Base-by-base conservation (phyloP, 1,140 invertebrate species). In the Dendrolimus punctatus region DNA sequence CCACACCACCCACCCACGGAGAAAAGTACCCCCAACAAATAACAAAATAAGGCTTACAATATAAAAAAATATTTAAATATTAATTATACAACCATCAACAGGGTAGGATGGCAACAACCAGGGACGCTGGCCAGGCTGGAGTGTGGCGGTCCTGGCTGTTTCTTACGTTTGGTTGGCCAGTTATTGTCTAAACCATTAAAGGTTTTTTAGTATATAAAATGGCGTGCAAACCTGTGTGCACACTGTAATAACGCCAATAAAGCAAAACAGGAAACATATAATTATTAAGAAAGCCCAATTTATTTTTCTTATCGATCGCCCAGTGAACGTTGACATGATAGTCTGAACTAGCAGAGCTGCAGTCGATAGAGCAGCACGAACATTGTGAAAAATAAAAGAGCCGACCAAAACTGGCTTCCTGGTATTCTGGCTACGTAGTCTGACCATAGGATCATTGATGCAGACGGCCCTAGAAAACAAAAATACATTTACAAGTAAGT, bases 381-480 rank as follows among this genome's bases (percentile, higher is more conserved):
- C 4, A 83, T 42, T 4, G 73, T 78, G 46, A 82, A 83, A 60
- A 85, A 85, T n/a, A 82, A 50, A 5, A 85, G 49, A 4, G 64
- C 63, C 0, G 82, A 77, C 82, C 82, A 85, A 54, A 85, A 81
- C 51, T 85, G 82, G 50, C 78, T 85, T 36, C 82, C 82, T 0
- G 80, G 80, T 51, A 78, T 53, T 43, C 80, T 63, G 0, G 78
- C 66, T 7, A 71, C 76, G 41, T 58, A 77, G 58, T 85, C 82
- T 0, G 80, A 68, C 82, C 82, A 85, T 7, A 85, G 48, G 5
- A 83, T 66, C 36, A 82, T 66, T 3, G 82, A 71, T 4, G 78
- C 59, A 0, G 77, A 68, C 0, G 80, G 44, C 6, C 80, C 82
- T 85, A 59, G 4, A 65, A 68, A 8, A 44, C 6, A n/a, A 10